Conservation (phyloP, 2,113 vertebrate genomes). For the Festucalex cinctus region DNA sequence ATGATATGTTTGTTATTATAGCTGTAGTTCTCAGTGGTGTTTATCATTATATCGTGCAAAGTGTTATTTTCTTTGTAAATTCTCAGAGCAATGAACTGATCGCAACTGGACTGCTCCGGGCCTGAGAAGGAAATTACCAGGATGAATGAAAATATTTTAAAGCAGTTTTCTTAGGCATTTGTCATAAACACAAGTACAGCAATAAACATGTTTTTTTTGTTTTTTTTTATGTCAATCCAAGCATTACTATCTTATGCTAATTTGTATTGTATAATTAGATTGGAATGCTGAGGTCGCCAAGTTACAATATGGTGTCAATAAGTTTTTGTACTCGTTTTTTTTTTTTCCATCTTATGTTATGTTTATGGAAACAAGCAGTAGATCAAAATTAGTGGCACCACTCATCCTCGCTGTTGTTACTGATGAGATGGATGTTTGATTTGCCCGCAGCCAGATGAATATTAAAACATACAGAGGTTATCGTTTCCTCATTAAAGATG, state of each 20-base stretch:
- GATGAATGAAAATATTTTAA: not conserved
- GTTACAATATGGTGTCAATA: not conserved
- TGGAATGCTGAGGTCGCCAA: not conserved
- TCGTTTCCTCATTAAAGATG: conserved; percentile 44
- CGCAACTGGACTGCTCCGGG: not conserved
- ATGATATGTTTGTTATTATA: not conserved
- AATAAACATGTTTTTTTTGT: not conserved
- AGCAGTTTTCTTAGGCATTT: not conserved
- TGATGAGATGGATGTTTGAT: conserved; percentile 24
- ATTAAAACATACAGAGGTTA: conserved; percentile 28
- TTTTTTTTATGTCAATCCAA: not conserved
- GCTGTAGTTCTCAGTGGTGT: not conserved
- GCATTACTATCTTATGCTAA: not conserved
- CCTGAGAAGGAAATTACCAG: not conserved
- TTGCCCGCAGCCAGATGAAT: conserved; percentile 26
- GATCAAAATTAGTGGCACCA: conserved; percentile 15
- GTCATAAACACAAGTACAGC: not conserved
- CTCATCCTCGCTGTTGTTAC: conserved; percentile 23
- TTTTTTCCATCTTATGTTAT: not conserved
- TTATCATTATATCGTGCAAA: too few relatives aligned
- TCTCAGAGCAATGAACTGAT: not conserved
- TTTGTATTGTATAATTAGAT: not conserved
- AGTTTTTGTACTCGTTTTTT: not conserved
- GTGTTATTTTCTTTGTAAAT: not conserved
- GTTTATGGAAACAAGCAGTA: not conserved